Base-by-base conservation (phyloP, 2,888 invertebrate species). In the Bhutanitis thaidina region DNA sequence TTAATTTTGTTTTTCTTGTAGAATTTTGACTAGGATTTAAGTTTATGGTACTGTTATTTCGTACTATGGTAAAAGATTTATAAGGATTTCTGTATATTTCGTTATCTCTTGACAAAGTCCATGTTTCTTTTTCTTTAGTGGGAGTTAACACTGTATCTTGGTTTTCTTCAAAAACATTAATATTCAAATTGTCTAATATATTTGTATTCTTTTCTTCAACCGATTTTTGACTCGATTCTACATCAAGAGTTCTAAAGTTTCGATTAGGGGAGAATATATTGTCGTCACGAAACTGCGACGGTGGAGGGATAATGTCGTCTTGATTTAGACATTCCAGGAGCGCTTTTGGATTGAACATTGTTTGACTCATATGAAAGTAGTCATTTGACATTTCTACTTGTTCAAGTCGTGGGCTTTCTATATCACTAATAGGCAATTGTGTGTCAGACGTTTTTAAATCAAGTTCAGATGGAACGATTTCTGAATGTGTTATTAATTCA, bases 281-380 rank as follows among this genome's bases (percentile, higher is more conserved):
- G 44, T 64, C 52, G 53, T 77, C 75, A 49, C 72, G 60, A 59
- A 83, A 88, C 56, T 79, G 69, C 3, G 67, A 57, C 4, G 88
- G 86, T 3, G 87, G 87, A 10, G 83, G 71, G 49, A 83, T 69
- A 37, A 82, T 60, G 7, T 65, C 59, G n/a, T 64, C 56, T 29
- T 65, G 61, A 49, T 52, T 60, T 32, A 69, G 64, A 60, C 63
- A 66, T 63, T 82, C 74, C 45, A 89, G 61, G 36, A 89, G 61
- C 34, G 68, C 71, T 71, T 75, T 81, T 3, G 88, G 88, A 61
- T 88, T 69, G 35, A 89, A 73, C 77, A 87, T 72, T 10, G 70
- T 64, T 14, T 73, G 67, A 51, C 75, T 75, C 48, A 82, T 61
- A 52, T 72, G 61, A 30, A 59, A 67, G 20, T 71, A 61, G 2